Base-by-base conservation (phyloP, 2,888 invertebrate species). In the Caenorhabditis plicata region DNA sequence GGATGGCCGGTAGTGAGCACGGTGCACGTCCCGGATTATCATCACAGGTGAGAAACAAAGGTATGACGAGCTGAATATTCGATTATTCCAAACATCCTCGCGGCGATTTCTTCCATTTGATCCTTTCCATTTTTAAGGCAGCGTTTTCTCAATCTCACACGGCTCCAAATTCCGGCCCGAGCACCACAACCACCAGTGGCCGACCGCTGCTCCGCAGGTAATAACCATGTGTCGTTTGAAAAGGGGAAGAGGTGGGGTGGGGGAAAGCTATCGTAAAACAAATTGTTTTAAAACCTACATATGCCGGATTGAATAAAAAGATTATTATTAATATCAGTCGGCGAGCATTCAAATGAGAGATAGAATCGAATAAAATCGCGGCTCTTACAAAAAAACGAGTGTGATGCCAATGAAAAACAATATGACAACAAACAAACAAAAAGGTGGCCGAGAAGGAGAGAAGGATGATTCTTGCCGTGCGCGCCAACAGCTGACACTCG, bases 141-240 rank as follows among this genome's bases (percentile, higher is more conserved):
- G 49, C 49, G 42, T 46, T 36, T 53, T 53, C 53, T 53, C 53
- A 40, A 53, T 60, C 53, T 53, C 60, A 53, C 53, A 53, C 51
- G 29, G 50, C n/a, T n/a, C n/a, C n/a, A n/a, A n/a, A 49, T 73
- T 73, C 64, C 57, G 64, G 62, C 58, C 64, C 67, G 71, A 69
- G 61, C 73, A 73, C 62, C 71, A 73, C 71, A 71, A 68, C 64
- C 73, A 73, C 67, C 64, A 68, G 64, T 73, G 73, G 73, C 73
- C 73, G 68, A 58, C 73, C 71, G 51, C 71, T 68, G 66, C 71
- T 71, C 71, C 73, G 55, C 64, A 73, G 70, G 73, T 73, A 35
- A 45, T 36, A 33, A 35, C 39, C 31, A 39, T 47, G 8, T 36
- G 7, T 48, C 23, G 29, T 20, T 35, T 27, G 26, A 23, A 5